These are phyloP conservation scores for Sebastes flavidus DNA, from an alignment of 2,797 vertebrate species.

Conservation along the genomic window DNA sequence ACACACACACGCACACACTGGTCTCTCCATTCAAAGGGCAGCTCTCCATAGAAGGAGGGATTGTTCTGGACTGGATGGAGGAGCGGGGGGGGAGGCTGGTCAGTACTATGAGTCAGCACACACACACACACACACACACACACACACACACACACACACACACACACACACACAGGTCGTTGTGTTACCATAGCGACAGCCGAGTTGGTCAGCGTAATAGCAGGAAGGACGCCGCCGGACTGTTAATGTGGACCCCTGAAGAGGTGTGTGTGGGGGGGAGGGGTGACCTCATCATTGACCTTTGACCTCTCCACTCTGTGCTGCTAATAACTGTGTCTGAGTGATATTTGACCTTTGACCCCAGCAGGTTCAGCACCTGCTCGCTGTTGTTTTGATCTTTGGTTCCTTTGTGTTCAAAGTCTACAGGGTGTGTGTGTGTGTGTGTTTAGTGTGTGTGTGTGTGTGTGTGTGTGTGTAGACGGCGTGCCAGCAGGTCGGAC, in stretches of 20 bases:
- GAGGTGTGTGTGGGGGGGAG: background rate
- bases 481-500: background rate
- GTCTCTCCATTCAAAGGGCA: slow-evolving; percentile 49
- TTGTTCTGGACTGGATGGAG: slow-evolving; percentile 42
- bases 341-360: slow-evolving; percentile 61
- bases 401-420: slow-evolving; percentile 8
- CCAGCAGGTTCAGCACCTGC: slow-evolving; percentile 18
- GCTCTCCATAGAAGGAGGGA: slow-evolving; percentile 53
- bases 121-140: slow-evolving; percentile 1
- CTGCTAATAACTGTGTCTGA: slow-evolving; percentile 39
- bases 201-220: slow-evolving; percentile 60
- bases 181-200: slow-evolving; percentile 77
- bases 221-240: slow-evolving; percentile 55
- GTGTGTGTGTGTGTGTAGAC: background rate
- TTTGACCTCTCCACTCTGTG: slow-evolving; percentile 38
- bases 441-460: background rate
- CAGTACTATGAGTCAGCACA: slow-evolving; percentile 76
- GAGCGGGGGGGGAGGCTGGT: slow-evolving; percentile 20
- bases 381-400: slow-evolving; percentile 11
- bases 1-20: slow-evolving; percentile 6
- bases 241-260: slow-evolving; percentile 67
- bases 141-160: slow-evolving; percentile 41
- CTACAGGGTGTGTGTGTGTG: background rate
- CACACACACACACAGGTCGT: slow-evolving; percentile 57
- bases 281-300: slow-evolving; percentile 36